phyloP scores from a whole-genome alignment of 92 coral and sea anemone species.

The Phenganax marumi region DNA sequence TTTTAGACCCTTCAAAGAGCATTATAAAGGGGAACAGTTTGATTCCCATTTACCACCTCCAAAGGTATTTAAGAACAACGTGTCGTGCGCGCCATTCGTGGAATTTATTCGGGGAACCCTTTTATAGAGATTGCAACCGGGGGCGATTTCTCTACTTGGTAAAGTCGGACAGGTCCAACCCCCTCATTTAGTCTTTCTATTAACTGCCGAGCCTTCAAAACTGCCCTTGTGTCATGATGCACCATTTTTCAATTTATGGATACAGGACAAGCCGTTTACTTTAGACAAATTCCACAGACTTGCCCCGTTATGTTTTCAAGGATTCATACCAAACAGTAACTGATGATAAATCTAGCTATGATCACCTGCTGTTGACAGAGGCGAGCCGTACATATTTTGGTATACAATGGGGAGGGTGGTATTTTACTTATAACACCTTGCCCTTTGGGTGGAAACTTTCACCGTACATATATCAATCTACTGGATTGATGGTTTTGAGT shows the following conservation, averaged over 20 bases:
- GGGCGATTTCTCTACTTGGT: constrained; percentile 49
- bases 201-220: constrained; percentile 53
- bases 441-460: no score
- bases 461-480: no score
- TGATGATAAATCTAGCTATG: no score
- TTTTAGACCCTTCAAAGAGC: background rate
- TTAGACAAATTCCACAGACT: constrained; percentile 21
- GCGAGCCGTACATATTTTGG: no score
- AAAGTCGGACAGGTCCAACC: constrained; percentile 46
- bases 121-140: constrained; percentile 39
- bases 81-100: no score
- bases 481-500: no score
- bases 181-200: constrained; percentile 46
- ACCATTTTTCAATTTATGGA: no score
- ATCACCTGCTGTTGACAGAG: no score
- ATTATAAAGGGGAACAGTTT: background rate
- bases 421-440: no score
- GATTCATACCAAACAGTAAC: no score
- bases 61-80: constrained; percentile 40
- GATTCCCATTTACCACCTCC: constrained; percentile 37
- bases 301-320: constrained; percentile 34
- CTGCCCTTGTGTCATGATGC: constrained; percentile 32
- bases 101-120: constrained; percentile 44
- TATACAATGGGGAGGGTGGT: no score
- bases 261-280: constrained; percentile 26